Conservation (phyloP, 2,797 vertebrate genomes). For the Spondyliosoma cantharus region DNA sequence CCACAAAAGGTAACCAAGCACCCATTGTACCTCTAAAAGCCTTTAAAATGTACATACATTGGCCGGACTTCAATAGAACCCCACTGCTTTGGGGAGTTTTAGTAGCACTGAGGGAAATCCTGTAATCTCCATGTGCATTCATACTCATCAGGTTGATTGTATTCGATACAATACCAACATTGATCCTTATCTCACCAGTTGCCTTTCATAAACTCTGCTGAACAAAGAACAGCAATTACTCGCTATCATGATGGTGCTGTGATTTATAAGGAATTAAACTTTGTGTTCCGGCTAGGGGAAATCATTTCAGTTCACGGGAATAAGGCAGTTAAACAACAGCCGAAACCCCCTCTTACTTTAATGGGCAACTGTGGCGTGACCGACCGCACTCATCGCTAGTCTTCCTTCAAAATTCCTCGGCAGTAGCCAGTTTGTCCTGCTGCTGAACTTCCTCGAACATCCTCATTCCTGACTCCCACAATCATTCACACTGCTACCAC, state of each 20-base stretch:
- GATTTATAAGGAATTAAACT: neutral
- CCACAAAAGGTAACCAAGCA: neutral
- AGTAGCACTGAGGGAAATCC: neutral
- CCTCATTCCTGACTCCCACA: neutral
- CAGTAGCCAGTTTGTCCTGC: neutral
- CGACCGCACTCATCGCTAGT: neutral
- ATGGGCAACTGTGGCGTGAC: neutral
- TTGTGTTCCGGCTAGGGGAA: neutral
- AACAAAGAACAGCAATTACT: slow-evolving; percentile 25
- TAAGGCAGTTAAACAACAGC: neutral
- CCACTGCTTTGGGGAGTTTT: neutral
- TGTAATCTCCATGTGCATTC: neutral
- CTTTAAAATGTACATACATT: neutral
- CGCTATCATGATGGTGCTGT: neutral
- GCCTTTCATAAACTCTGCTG: neutral
- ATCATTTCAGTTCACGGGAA: neutral
- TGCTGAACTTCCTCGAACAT: slow-evolving; percentile 6
- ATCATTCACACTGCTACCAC: neutral
- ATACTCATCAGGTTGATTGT: neutral
- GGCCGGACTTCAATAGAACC: neutral
- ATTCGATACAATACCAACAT: neutral
- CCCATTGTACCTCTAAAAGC: neutral
- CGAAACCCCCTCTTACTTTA: neutral
- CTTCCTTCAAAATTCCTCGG: neutral
- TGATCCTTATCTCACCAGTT: neutral